Evolutionary conservation across 92 coral and sea anemone species (phyloP).

Genomic region (Zoanthus gigantus): DNA sequence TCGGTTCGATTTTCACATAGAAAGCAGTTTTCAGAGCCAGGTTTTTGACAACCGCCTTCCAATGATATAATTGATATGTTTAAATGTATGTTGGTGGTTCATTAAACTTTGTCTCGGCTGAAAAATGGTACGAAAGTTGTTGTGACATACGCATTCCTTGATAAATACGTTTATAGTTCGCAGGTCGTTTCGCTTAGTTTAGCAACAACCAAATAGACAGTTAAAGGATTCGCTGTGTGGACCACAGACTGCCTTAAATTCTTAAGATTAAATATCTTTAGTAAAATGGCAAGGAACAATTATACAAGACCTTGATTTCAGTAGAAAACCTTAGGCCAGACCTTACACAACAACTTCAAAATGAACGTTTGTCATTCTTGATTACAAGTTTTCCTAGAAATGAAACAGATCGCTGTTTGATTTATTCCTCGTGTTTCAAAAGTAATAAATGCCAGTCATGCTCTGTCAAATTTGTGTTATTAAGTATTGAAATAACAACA

Average conservation of each 20-base stretch:
- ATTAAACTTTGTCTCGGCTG: conserved; percentile 1
- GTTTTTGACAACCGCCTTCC: neutral
- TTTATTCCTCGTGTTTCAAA: conserved; percentile 41
- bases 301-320: neutral
- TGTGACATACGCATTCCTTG: conserved; percentile 20
- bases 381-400: neutral
- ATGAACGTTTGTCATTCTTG: neutral
- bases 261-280: neutral
- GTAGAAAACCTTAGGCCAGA: conserved; percentile 13
- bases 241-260: conserved; percentile 13
- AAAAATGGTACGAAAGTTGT: conserved; percentile 28
- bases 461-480: conserved; percentile 20
- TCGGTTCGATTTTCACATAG: neutral
- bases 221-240: neutral
- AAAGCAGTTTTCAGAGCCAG: neutral
- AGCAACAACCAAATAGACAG: conserved; percentile 7
- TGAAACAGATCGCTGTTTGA: conserved; percentile 35
- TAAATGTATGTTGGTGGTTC: conserved; percentile 18
- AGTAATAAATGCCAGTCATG: conserved; percentile 43
- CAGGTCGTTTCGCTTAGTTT: neutral
- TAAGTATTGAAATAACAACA: neutral
- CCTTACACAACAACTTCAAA: conserved; percentile 1
- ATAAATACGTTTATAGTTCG: neutral
- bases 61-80: conserved; percentile 20
- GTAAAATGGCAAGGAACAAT: neutral